phyloP scores from a whole-genome alignment of 1,140 invertebrate genomes.

The Apolygus lucorum region DNA sequence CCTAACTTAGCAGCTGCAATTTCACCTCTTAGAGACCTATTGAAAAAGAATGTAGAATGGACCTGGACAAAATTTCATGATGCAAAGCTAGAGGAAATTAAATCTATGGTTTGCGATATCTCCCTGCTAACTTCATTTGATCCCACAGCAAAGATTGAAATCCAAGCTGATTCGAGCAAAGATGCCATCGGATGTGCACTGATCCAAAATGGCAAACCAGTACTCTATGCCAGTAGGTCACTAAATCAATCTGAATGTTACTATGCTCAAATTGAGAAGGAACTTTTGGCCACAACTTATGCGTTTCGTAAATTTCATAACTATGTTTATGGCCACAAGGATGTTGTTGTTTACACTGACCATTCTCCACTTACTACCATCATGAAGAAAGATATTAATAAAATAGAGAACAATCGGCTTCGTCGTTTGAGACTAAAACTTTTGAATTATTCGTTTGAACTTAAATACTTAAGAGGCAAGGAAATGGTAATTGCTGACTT shows the following conservation, averaged over 20 bases:
- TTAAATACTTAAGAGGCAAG: conserved; percentile 40
- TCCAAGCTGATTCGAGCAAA: conserved; percentile 21
- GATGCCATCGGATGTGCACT: conserved; percentile 30
- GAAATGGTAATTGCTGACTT: conserved; percentile 41
- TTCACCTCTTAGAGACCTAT: conserved; percentile 37
- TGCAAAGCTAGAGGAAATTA: conserved; percentile 37
- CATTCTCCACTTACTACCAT: conserved; percentile 35
- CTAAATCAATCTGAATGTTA: conserved; percentile 32
- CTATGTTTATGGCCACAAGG: conserved; percentile 31
- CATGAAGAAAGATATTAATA: conserved; percentile 37
- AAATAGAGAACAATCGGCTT: conserved; percentile 40
- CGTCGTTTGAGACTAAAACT: too few species aligned
- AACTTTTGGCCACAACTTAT: conserved; percentile 32
- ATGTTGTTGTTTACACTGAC: conserved; percentile 29
- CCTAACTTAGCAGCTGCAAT: conserved; percentile 38
- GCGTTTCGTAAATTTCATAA: conserved; percentile 32
- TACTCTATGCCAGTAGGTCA: conserved; percentile 37
- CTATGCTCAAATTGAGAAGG: conserved; percentile 33
- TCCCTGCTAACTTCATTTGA: conserved; percentile 33
- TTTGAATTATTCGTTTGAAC: conserved; percentile 34
- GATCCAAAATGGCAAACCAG: conserved; percentile 34
- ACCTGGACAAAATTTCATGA: conserved; percentile 36
- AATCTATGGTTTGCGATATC: conserved; percentile 32
- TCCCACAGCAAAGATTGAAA: conserved; percentile 27
- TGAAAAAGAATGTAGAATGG: conserved; percentile 39